Base-by-base conservation (phyloP, 2,113 vertebrate species). In the Cyanoramphus novaezelandiae region DNA sequence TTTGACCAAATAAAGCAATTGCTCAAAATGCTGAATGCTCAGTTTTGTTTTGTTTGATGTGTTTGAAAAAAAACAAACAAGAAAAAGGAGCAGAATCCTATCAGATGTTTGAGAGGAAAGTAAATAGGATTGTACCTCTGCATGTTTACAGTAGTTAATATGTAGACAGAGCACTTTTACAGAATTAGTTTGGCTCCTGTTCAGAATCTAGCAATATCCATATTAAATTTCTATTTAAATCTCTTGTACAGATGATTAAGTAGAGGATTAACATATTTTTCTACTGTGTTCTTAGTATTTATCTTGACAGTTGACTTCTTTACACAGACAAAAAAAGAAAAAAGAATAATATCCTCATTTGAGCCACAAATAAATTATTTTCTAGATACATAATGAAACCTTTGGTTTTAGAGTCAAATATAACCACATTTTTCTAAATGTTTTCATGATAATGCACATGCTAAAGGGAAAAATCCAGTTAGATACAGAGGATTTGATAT, bases 161-260 rank as follows among this genome's bases (percentile, higher is more conserved):
- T 97, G 96, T 94, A 98, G 96, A 98, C 94, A 95, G 93, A 97
- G 91, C 95, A 95, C 96, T 98, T 97, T 96, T 94, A 86, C 88
- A 95, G 91, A 98, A 98, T 98, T 98, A 97, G 87, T 98, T 98
- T 98, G 97, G 97, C 98, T 98, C 68, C 77, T 93, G 83, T 97
- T 98, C 97, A 98, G 91, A 88, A 94, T 96, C 82, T 96, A 92
- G 95, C 91, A 96, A 94, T 98, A 97, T 97, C 96, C 90, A 92
- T 98, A 98, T 98, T 98, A 98, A 97, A 98, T 97, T 97, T 97
- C 62, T 75, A 72, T 90, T 94, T 95, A 93, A 97, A 96, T 97
- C 95, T 97, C 93, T 91, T 86, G 85, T 90, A 93, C 67, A 97
- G 94, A 94, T 96, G 94, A 97, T 65, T 97, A 98, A 98, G 93